Percentiles rank a stretch among this genome's conserved stretches.
phyloP scores from a whole-genome alignment of 2,113 vertebrate genomes.

The Oncorhynchus mykiss region DNA sequence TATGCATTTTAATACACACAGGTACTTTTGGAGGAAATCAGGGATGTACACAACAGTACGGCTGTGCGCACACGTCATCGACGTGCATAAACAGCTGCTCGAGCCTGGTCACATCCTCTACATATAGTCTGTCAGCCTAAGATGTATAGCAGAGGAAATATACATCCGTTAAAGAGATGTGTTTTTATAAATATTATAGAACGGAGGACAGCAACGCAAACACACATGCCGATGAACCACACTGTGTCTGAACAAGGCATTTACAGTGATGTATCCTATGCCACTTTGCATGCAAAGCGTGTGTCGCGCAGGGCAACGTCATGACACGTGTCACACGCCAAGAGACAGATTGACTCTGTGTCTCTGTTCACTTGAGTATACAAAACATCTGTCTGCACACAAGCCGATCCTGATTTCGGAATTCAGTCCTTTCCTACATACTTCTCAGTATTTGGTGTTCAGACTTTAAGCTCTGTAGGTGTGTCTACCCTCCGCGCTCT shows the following conservation, averaged over 20 bases:
- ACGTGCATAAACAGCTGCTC: conserved; percentile 16
- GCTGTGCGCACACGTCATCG: background rate
- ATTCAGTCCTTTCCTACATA: too few species aligned
- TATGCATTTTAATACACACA: conserved; percentile 25
- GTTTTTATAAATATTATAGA: background rate
- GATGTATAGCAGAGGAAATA: conserved; percentile 24
- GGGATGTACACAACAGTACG: background rate
- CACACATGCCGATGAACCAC: background rate
- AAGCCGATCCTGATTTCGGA: background rate
- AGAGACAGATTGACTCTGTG: background rate
- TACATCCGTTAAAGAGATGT: background rate
- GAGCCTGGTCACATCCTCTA: background rate
- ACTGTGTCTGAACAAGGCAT: background rate
- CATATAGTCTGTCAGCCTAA: background rate
- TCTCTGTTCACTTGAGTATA: background rate
- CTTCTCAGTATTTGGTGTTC: too few species aligned
- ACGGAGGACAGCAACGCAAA: background rate
- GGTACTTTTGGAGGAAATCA: conserved; percentile 47
- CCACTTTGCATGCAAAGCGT: too few species aligned
- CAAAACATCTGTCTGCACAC: background rate
- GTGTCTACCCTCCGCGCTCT: too few species aligned
- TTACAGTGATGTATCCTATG: too few species aligned
- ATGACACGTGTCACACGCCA: too few species aligned
- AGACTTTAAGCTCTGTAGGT: too few species aligned
- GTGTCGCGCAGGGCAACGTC: too few species aligned